These are phyloP conservation scores for Aegithalos caudatus DNA, from an alignment of 2,113 vertebrate species.

Conservation along the genomic window DNA sequence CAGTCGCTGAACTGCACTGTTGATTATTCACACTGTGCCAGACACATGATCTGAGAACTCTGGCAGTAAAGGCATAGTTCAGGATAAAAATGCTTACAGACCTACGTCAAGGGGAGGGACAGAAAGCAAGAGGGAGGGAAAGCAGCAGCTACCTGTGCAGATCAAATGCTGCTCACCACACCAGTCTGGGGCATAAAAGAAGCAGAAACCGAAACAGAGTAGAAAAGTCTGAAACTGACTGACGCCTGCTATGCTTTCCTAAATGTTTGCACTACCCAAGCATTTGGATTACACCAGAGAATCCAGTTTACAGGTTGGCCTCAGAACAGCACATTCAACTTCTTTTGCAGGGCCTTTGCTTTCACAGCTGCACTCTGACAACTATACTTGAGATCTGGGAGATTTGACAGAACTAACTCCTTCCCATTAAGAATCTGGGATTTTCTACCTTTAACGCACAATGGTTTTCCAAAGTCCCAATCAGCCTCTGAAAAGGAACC, in stretches of 20 bases:
- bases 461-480: background rate
- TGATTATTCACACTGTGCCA: constrained; percentile 32
- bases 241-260: background rate
- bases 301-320: background rate
- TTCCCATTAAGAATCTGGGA: background rate
- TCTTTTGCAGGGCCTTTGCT: background rate
- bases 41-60: background rate
- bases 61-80: background rate
- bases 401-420: background rate
- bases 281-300: background rate
- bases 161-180: background rate
- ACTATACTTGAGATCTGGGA: background rate
- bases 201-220: background rate
- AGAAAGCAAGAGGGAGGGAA: background rate
- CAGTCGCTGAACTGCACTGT: background rate
- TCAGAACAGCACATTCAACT: background rate
- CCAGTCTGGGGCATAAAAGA: background rate
- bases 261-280: background rate
- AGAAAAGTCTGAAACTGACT: background rate
- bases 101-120: background rate
- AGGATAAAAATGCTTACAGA: background rate
- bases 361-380: background rate
- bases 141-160: background rate
- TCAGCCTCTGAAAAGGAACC: background rate
- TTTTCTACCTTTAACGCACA: background rate